phyloP scores from a whole-genome alignment of 2,888 invertebrate genomes.

The Fissipunctia ypsillon region DNA sequence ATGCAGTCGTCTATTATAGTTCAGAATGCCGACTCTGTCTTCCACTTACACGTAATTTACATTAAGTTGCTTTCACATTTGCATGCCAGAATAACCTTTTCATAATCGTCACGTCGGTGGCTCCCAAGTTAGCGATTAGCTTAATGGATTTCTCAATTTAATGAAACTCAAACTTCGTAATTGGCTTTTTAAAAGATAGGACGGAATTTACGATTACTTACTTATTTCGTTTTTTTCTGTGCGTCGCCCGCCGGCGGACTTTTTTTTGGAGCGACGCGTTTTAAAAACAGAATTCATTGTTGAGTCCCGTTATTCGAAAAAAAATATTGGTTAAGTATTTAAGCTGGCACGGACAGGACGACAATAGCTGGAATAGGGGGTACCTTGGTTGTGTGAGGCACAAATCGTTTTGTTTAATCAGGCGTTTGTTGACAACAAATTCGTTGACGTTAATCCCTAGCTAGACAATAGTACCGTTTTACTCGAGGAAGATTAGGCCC shows the following conservation, averaged over 20 bases:
- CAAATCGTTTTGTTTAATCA: conserved; percentile 89
- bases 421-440: conserved; percentile 89
- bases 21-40: conserved; percentile 80
- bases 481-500: conserved; percentile 78
- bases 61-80: conserved; percentile 86
- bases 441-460: conserved; percentile 89
- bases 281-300: conserved; percentile 68
- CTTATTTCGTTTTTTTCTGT: conserved; percentile 69
- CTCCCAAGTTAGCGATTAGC: conserved; percentile 85
- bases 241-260: conserved; percentile 44
- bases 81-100: conserved; percentile 87
- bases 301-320: conserved; percentile 72
- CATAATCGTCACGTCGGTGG: conserved; percentile 87
- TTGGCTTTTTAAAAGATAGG: conserved; percentile 86
- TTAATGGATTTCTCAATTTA: conserved; percentile 89
- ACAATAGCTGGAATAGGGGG: conserved; percentile 83
- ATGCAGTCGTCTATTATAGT: conserved; percentile 79
- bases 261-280: conserved; percentile 65
- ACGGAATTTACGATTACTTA: conserved; percentile 78
- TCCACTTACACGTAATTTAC: conserved; percentile 87
- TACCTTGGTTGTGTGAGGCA: conserved; percentile 78
- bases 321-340: conserved; percentile 77
- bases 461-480: conserved; percentile 87
- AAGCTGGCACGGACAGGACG: conserved; percentile 78
- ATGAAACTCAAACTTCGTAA: conserved; percentile 86